phyloP scores from a whole-genome alignment of 1,140 invertebrate species.

The Gonatopus flavifemur region DNA sequence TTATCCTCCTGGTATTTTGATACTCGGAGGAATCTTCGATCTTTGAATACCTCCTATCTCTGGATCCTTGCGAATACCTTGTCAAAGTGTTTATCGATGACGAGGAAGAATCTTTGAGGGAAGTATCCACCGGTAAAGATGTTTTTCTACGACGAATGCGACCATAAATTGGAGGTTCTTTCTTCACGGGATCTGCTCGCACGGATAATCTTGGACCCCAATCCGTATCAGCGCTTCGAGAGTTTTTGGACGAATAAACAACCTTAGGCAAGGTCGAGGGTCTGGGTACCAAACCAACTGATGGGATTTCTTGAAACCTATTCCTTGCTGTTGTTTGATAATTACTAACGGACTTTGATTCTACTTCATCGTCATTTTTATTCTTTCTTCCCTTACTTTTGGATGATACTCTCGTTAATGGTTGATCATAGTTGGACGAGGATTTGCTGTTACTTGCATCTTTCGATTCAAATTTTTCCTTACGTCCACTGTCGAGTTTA shows the following conservation, averaged over 20 bases:
- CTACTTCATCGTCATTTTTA: conserved; percentile 22
- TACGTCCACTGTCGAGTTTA: no score
- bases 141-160: conserved; percentile 47
- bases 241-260: conserved; percentile 22
- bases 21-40: conserved; percentile 12
- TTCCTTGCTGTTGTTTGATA: no score
- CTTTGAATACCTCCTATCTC: conserved; percentile 1
- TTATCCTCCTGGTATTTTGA: no score
- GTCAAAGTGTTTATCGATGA: conserved; percentile 5
- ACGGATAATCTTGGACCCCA: conserved; percentile 13
- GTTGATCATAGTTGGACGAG: conserved; percentile 10
- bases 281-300: conserved; percentile 33
- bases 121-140: conserved; percentile 30
- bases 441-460: background rate
- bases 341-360: conserved; percentile 39
- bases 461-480: background rate
- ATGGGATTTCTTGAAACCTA: no score
- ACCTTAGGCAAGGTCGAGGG: conserved; percentile 51
- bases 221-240: conserved; percentile 12
- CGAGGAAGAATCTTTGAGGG: background rate
- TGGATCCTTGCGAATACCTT: conserved; percentile 11
- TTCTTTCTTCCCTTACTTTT: no score
- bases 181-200: conserved; percentile 28
- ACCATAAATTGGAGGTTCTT: conserved; percentile 49
- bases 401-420: background rate